Percentiles rank a stretch among this genome's conserved stretches.
Evolutionary conservation across 2,888 invertebrate species (phyloP).

Genomic region (Trissolcus brochymenae): DNA sequence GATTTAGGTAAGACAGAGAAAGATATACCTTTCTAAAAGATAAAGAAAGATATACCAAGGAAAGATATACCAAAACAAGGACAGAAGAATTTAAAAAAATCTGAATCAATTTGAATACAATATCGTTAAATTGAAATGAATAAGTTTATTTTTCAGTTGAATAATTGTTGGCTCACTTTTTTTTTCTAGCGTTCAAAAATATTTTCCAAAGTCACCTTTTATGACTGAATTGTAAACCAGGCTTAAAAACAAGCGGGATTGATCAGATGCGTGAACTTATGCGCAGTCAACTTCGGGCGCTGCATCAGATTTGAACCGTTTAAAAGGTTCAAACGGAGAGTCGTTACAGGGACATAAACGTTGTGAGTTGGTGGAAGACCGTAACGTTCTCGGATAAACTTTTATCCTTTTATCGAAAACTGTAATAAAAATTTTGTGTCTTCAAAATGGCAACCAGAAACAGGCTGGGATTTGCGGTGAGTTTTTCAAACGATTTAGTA

Average conservation of each 20-base stretch:
- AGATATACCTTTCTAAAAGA: too few species aligned
- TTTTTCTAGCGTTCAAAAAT: too few species aligned
- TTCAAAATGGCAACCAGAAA: slow-evolving; percentile 16
- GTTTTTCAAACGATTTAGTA: neutral
- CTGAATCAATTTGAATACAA: too few species aligned
- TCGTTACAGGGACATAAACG: slow-evolving; percentile 21
- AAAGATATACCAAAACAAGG: too few species aligned
- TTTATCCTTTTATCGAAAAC: neutral
- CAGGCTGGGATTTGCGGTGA: slow-evolving; percentile 19
- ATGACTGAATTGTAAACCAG: too few species aligned
- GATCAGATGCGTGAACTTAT: slow-evolving; percentile 1
- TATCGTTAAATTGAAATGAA: too few species aligned
- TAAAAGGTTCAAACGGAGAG: slow-evolving; percentile 15
- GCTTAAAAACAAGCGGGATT: neutral
- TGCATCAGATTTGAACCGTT: slow-evolving; percentile 22
- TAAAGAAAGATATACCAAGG: too few species aligned
- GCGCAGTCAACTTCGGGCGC: slow-evolving; percentile 2
- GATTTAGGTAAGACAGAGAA: too few species aligned
- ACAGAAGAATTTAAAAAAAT: too few species aligned
- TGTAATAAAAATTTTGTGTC: neutral
- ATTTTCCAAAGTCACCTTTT: too few species aligned
- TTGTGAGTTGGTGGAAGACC: slow-evolving; percentile 5
- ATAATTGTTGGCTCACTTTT: too few species aligned
- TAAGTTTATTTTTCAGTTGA: too few species aligned
- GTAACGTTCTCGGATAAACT: slow-evolving; percentile 1